phyloP scores from a whole-genome alignment of 2,113 vertebrate genomes.

The Laterallus jamaicensis region DNA sequence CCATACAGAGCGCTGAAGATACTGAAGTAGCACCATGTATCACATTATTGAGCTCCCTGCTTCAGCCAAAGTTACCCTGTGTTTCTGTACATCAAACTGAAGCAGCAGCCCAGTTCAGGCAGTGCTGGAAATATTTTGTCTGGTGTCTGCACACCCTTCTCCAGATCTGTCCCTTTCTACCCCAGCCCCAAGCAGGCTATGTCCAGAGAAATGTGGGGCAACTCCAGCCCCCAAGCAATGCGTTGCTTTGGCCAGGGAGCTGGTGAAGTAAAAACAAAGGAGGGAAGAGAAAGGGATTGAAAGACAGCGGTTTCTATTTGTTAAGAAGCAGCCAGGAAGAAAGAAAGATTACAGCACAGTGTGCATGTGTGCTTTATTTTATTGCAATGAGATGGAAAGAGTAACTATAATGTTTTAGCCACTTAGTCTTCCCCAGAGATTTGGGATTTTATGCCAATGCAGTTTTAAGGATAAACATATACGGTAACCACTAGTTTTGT shows the following conservation, averaged over 20 bases:
- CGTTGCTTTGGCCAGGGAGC: neutral
- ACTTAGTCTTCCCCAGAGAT: neutral
- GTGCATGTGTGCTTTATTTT: neutral
- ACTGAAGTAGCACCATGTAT: neutral
- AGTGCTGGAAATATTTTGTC: neutral
- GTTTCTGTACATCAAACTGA: neutral
- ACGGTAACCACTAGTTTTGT: slow-evolving; percentile 18
- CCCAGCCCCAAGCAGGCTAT: neutral
- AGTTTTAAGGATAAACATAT: slow-evolving; percentile 25
- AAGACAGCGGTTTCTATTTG: slow-evolving; percentile 10
- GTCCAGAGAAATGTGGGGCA: rapidly evolving
- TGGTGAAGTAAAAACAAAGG: neutral
- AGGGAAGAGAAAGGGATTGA: neutral
- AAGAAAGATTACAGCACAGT: neutral
- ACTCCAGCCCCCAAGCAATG: neutral
- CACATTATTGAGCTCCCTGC: neutral
- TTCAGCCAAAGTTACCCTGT: neutral
- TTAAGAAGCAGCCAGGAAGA: slow-evolving; percentile 26
- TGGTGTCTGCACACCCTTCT: neutral
- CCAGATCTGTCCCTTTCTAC: neutral
- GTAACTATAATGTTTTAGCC: slow-evolving; percentile 23
- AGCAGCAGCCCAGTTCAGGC: neutral
- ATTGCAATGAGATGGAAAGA: slow-evolving; percentile 39
- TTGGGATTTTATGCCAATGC: neutral
- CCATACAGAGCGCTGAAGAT: neutral